Percentiles rank a stretch among this genome's conserved stretches.
These are phyloP conservation scores for Pegea sp. DNA, from an alignment of 23 tunicate species.

Conservation along the genomic window DNA sequence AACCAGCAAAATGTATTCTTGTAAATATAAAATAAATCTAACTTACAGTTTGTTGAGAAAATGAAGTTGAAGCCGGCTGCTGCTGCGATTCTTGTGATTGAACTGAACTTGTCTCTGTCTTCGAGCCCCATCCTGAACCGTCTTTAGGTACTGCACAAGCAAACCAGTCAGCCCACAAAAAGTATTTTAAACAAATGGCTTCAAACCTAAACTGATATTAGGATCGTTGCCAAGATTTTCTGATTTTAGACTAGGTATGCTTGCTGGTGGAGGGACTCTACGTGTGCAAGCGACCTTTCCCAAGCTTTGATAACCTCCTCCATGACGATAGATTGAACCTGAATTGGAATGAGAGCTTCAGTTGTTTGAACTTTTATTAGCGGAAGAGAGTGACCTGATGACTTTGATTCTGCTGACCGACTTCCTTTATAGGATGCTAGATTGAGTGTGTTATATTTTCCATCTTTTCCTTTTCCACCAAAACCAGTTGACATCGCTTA, in stretches of 20 bases:
- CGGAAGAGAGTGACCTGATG: background rate
- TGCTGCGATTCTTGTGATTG: conserved; percentile 19
- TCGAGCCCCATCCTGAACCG: conserved; percentile 99
- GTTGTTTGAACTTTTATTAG: too few relatives aligned
- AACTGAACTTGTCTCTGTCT: conserved; percentile 20
- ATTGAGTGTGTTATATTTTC: conserved; percentile 84
- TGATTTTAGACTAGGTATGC: conserved; percentile 78
- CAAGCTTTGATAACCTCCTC: conserved; percentile 94
- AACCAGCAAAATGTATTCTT: too few relatives aligned
- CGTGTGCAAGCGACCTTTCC: conserved; percentile 76
- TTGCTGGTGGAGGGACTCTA: conserved; percentile 96
- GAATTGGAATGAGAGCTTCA: background rate
- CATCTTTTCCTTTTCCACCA: conserved; percentile 90
- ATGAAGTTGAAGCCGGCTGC: conserved; percentile 15
- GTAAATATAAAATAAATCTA: too few relatives aligned
- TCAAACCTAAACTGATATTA: conserved; percentile 36
- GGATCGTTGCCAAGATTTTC: conserved; percentile 94
- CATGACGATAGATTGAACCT: conserved; percentile 58
- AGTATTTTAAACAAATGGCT: too few relatives aligned
- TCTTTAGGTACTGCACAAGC: conserved; percentile 67
- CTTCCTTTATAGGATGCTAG: conserved; percentile 58
- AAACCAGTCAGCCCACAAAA: too few relatives aligned
- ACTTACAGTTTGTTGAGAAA: conserved; percentile 30
- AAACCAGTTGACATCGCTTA: conserved; percentile 88
- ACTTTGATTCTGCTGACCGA: conserved; percentile 22